Base-by-base conservation (phyloP, 1,140 invertebrate species). In the Sminthurinus signatus region DNA sequence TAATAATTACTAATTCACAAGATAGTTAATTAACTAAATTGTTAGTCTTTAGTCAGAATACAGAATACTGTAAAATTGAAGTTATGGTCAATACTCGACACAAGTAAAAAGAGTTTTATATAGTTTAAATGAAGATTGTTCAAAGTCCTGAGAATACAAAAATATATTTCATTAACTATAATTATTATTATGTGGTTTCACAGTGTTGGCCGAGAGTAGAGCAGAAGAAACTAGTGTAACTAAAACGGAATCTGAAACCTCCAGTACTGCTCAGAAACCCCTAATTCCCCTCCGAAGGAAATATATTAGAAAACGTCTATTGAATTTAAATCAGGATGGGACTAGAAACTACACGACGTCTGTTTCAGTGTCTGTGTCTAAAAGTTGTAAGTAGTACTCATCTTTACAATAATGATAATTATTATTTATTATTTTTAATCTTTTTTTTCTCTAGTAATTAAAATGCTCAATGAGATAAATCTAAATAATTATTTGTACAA, bases 351-450 rank as follows among this genome's bases (percentile, higher is more conserved):
- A 8, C n/a, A 21, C 44, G 5, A 48, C 44, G n/a, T 48, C 44
- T n/a, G n/a, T 48, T 5, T 48, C 44, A 48, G n/a, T 48, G 44
- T 48, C 44, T n/a, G 44, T 48, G 44, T 48, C 44, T 8, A 48
- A n/a, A 25, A 48, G 44, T 25, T 5, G 44, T 48, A 48, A 48
- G 19, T n/a, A 25, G n/a, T 48, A 48, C n/a, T 21, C 8, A 5
- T 21, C 17, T 48, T 10, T 48, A 5, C 19, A 19, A 19, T n/a
- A n/a, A n/a, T n/a, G n/a, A n/a, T n/a, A n/a, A n/a, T n/a, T n/a
- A 21, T 25, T n/a, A 5, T n/a, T 48, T 8, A 48, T n/a, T 21
- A 8, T 19, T n/a, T 48, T 25, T 21, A n/a, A 48, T n/a, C 8
- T 25, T n/a, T 5, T 21, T 48, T n/a, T 48, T 21, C 44, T n/a